Base-by-base conservation (phyloP, 2,113 vertebrate species). In the Litocranius walleri region DNA sequence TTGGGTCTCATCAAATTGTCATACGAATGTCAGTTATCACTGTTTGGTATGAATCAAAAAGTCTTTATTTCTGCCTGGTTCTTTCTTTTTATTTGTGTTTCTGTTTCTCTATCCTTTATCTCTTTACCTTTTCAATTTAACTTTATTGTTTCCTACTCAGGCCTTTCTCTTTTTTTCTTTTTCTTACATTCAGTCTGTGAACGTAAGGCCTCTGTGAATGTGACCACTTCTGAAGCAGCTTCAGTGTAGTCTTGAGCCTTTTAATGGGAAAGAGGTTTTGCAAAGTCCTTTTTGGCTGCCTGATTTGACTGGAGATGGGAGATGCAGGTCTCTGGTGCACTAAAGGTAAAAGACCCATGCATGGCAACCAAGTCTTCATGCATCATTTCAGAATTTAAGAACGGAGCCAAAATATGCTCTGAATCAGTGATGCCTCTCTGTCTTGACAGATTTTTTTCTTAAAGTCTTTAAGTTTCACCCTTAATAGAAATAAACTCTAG, bases 401-500 rank as follows among this genome's bases (percentile, higher is more conserved):
- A 50, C 3, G 3, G 67, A 40, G 21, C 52, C 88, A 93, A 43
- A 77, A 40, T 10, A 23, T 0, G 33, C 87, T 88, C 77, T 90
- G 78, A 90, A 48, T 78, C 81, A 21, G 12, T 2, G 14, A 29
- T 80, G 67, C 61, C 10, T 61, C 48, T 95, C 64, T 6, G 3
- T 45, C 54, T 82, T 78, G 74, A 50, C 80, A 95, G 95, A 57
- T 21, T 84, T 87, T 96, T 87, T 87, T 87, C 96, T 91, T 7
- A 95, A 98, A 82, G 82, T 67, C 81, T 91, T 97, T 94, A 94
- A 40, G 96, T 98, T 98, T 98, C 43, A 92, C 96, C 92, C 96
- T 93, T 36, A 96, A 97, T 97, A 94, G 98, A 94, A 83, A 97
- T 98, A 96, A 97, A 95, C 78, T 59, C 45, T 4, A 97, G 85